These are phyloP conservation scores for Drosophila nigromelanica DNA, from an alignment of 1,140 invertebrate genomes.

Conservation along the genomic window DNA sequence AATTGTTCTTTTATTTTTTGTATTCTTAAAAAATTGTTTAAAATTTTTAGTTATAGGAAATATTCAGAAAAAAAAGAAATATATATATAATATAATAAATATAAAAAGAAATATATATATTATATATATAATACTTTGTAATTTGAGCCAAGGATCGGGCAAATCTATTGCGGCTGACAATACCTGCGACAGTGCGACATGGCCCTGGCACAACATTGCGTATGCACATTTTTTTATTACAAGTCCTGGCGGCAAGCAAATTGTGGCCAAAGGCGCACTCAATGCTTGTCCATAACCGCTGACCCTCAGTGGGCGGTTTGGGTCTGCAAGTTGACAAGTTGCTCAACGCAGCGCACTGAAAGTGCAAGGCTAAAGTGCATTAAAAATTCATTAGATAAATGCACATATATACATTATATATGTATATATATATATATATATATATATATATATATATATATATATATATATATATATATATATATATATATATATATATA, in stretches of 20 bases:
- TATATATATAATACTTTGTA: too few species aligned
- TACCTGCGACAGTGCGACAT: constrained; percentile 25
- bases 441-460: constrained; percentile 6
- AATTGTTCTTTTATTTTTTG: too few species aligned
- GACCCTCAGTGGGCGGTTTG: constrained; percentile 18
- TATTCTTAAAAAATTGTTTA: too few species aligned
- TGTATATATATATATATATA: neutral
- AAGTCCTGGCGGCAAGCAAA: constrained; percentile 13
- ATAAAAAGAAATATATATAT: too few species aligned
- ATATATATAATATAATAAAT: too few species aligned
- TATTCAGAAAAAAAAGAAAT: too few species aligned
- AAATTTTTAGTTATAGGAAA: too few species aligned
- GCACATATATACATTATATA: constrained; percentile 6
- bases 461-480: neutral
- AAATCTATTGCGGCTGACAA: constrained; percentile 27
- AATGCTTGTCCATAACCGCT: constrained; percentile 13
- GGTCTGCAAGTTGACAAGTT: constrained; percentile 51
- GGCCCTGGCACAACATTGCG: constrained; percentile 31
- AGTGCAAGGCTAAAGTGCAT: constrained; percentile 69
- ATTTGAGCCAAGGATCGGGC: constrained; percentile 24
- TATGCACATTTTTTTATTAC: constrained; percentile 38
- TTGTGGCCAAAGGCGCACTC: constrained; percentile 27
- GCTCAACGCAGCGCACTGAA: constrained; percentile 47
- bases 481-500: constrained; percentile 2
- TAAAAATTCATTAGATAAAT: constrained; percentile 74